These are phyloP conservation scores for Andrena dorsata DNA, from an alignment of 2,888 invertebrate species.

Conservation along the genomic window DNA sequence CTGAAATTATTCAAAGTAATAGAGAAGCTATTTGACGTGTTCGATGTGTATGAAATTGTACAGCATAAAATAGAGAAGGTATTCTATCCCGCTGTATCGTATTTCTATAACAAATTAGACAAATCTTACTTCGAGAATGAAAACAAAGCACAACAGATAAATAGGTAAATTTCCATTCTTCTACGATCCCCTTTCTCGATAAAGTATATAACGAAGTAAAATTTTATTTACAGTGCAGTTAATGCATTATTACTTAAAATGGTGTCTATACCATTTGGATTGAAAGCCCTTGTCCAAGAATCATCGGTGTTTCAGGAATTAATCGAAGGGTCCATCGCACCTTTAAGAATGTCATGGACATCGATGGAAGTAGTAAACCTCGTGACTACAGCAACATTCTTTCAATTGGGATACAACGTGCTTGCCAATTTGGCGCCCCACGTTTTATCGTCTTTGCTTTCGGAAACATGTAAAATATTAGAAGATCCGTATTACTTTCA, in stretches of 20 bases:
- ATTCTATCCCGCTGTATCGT: slow-evolving; percentile 79
- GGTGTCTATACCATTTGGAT: slow-evolving; percentile 77
- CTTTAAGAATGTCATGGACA: slow-evolving; percentile 80
- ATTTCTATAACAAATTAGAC: slow-evolving; percentile 80
- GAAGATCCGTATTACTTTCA: slow-evolving; percentile 78
- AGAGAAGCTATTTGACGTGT: slow-evolving; percentile 76
- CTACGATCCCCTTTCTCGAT: neutral
- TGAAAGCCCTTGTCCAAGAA: slow-evolving; percentile 77
- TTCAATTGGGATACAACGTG: slow-evolving; percentile 74
- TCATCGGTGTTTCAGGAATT: slow-evolving; percentile 79
- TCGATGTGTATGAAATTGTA: slow-evolving; percentile 75
- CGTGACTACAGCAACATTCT: slow-evolving; percentile 77
- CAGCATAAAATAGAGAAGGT: slow-evolving; percentile 71
- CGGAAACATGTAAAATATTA: slow-evolving; percentile 75
- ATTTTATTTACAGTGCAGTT: slow-evolving; percentile 74
- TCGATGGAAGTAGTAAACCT: slow-evolving; percentile 79
- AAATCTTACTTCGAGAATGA: slow-evolving; percentile 82
- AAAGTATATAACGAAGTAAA: slow-evolving; percentile 9
- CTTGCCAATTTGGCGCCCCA: slow-evolving; percentile 78
- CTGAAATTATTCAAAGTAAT: slow-evolving; percentile 76
- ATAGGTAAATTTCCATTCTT: slow-evolving; percentile 74
- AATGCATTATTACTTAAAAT: slow-evolving; percentile 79
- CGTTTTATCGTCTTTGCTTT: slow-evolving; percentile 79
- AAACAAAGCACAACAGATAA: slow-evolving; percentile 79
- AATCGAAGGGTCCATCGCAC: slow-evolving; percentile 79